A percentile compares a stretch with the other conserved stretches of the same genome.
These are phyloP conservation scores for Argyra leucocephala DNA, from an alignment of 2,888 invertebrate genomes.

Conservation along the genomic window DNA sequence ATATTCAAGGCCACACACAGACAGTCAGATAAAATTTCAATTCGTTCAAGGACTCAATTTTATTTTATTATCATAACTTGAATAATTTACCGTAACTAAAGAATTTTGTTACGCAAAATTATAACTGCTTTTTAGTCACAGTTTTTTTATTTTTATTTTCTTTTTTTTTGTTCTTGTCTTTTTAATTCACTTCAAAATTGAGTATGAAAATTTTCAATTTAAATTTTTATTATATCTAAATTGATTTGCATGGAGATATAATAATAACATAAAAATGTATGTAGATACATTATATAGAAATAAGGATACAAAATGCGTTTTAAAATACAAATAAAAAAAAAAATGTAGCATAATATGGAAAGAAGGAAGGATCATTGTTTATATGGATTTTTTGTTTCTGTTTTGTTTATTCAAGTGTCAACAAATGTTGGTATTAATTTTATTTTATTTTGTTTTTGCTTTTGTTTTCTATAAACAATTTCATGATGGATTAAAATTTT, in stretches of 20 bases:
- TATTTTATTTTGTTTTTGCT: too few relatives aligned
- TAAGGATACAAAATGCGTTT: not conserved
- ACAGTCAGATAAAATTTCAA: not conserved
- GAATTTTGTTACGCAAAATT: not conserved
- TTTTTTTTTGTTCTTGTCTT: not conserved
- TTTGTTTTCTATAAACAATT: not conserved
- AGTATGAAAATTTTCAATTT: too few relatives aligned
- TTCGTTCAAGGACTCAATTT: not conserved
- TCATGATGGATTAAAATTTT: not conserved
- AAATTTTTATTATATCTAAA: not conserved
- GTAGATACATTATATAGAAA: too few relatives aligned
- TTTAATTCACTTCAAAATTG: too few relatives aligned
- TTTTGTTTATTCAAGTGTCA: not conserved
- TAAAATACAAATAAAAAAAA: not conserved
- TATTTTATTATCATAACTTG: not conserved
- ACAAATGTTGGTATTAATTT: too few relatives aligned
- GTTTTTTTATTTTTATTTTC: not conserved
- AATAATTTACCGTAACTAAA: conserved; percentile 4
- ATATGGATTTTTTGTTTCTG: not conserved
- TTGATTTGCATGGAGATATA: not conserved
- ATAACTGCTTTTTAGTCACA: not conserved
- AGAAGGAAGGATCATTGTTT: not conserved
- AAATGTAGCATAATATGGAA: not conserved
- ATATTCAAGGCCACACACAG: not conserved
- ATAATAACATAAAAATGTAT: not conserved